Evolutionary conservation across 2,113 vertebrate species (phyloP).

Genomic region (Tetraodon nigroviridis): DNA sequence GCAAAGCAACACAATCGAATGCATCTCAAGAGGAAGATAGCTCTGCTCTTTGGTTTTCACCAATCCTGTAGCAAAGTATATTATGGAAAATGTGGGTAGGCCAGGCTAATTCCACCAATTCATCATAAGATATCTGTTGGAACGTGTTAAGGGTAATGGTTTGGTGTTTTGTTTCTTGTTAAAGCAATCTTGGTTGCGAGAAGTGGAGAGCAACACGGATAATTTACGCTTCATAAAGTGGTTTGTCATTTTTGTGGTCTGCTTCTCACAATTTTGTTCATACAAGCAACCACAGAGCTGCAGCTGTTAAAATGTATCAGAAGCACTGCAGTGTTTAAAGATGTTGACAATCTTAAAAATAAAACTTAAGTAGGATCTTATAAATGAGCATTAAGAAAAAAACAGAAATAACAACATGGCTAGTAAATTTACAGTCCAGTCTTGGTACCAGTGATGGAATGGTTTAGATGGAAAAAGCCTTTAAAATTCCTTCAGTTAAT

Average conservation of each 20-base stretch:
- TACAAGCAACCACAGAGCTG: too few relatives aligned
- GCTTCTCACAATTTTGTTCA: constrained; percentile 7
- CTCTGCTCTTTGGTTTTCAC: too few relatives aligned
- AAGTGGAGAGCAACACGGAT: constrained; percentile 1
- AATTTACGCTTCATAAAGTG: constrained; percentile 28
- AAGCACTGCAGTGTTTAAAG: background rate
- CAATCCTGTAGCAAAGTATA: too few relatives aligned
- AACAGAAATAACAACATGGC: background rate
- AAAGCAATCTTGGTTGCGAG: constrained; percentile 24
- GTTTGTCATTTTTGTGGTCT: constrained; percentile 55
- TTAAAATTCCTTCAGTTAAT: constrained; percentile 50
- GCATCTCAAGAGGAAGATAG: too few relatives aligned
- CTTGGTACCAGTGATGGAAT: constrained; percentile 28
- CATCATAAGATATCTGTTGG: constrained; percentile 6
- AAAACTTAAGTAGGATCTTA: background rate
- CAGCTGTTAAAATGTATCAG: too few relatives aligned
- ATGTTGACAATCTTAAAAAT: constrained; percentile 13
- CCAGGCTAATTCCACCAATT: constrained; percentile 9
- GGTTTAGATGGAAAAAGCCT: constrained; percentile 42
- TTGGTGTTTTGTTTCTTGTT: constrained; percentile 28
- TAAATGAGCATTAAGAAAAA: too few relatives aligned
- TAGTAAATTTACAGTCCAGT: constrained; percentile 1
- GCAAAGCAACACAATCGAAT: too few relatives aligned
- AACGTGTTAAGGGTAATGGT: constrained; percentile 26
- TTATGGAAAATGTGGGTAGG: background rate